These are phyloP conservation scores for Tetrax tetrax DNA, from an alignment of 2,113 vertebrate genomes.

Conservation along the genomic window DNA sequence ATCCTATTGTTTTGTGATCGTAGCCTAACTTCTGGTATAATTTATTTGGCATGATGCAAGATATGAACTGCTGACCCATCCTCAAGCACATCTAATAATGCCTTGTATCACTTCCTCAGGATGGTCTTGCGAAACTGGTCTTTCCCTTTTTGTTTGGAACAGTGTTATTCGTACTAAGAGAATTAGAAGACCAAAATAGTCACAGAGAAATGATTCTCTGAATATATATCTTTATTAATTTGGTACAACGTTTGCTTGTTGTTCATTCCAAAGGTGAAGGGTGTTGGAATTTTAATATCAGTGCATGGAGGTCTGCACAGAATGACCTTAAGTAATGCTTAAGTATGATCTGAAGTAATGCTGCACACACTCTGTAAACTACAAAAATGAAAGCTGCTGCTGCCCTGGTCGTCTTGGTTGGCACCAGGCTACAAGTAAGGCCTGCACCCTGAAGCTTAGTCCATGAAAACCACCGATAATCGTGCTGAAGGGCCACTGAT, in stretches of 20 bases:
- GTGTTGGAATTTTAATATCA: background rate
- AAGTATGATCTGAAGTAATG: background rate
- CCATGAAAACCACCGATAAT: background rate
- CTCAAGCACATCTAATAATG: background rate
- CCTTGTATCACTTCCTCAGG: constrained; percentile 43
- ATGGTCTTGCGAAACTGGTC: background rate
- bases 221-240: background rate
- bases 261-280: background rate
- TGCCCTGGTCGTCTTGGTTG: background rate
- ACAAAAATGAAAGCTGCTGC: background rate
- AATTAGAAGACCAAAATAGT: constrained; percentile 2
- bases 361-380: background rate
- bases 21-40: background rate
- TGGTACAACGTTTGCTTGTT: background rate
- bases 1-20: background rate
- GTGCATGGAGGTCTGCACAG: background rate
- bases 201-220: background rate
- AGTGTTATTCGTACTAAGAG: background rate
- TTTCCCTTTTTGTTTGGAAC: background rate
- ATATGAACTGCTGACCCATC: background rate
- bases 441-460: background rate
- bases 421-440: background rate
- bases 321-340: background rate
- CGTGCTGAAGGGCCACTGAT: background rate
- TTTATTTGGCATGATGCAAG: background rate